These are phyloP conservation scores for Diorhabda sublineata DNA, from an alignment of 1,140 invertebrate genomes.

Conservation along the genomic window DNA sequence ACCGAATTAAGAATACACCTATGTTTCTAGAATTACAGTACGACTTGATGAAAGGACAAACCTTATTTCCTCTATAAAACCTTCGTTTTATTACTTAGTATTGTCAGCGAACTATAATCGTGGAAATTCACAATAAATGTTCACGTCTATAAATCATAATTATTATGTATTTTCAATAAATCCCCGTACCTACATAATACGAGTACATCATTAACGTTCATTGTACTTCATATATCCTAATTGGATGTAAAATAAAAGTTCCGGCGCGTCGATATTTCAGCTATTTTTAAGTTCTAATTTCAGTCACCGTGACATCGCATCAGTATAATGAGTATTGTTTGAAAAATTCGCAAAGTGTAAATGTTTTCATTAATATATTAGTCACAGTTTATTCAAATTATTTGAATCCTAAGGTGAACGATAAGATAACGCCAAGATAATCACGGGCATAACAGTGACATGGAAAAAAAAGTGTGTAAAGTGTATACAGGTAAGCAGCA, in stretches of 20 bases:
- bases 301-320: not conserved
- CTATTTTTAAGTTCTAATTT: slow-evolving; percentile 1
- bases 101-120: too few relatives aligned
- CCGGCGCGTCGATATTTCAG: slow-evolving; percentile 1
- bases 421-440: not conserved
- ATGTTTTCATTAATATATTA: not conserved
- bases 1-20: too few relatives aligned
- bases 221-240: not conserved
- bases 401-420: not conserved
- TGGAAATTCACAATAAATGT: too few relatives aligned
- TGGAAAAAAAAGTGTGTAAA: not conserved
- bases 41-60: too few relatives aligned
- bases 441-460: too few relatives aligned
- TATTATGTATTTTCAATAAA: too few relatives aligned
- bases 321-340: not conserved
- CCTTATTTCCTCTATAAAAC: too few relatives aligned
- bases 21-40: too few relatives aligned
- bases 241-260: not conserved
- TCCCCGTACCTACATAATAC: too few relatives aligned
- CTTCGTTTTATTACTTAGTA: too few relatives aligned
- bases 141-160: too few relatives aligned
- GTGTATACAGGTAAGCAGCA: not conserved
- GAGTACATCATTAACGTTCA: not conserved
- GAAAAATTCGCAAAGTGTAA: not conserved
- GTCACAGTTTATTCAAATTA: not conserved